Base-by-base conservation (phyloP, 2,888 invertebrate genomes). In the Drosophila anomalata region DNA sequence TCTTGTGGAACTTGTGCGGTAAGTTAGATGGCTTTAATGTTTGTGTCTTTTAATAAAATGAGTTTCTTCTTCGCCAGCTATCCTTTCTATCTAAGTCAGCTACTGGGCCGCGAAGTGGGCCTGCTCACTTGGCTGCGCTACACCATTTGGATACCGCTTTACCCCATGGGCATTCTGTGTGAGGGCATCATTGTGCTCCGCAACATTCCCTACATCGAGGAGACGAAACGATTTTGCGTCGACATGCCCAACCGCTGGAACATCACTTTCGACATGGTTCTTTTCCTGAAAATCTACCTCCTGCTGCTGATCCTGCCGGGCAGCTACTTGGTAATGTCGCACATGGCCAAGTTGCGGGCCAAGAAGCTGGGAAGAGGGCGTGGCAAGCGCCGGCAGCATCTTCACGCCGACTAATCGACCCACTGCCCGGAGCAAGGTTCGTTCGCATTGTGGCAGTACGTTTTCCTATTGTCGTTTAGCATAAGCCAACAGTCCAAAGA, bases 41-140 rank as follows among this genome's bases (percentile, higher is more conserved):
- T 2, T n/a, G 36, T 7, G 7, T 17, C 20, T 20, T 42, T 5
- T 20, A 20, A 42, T 39, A 14, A 14, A 14, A 17, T 7, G 5
- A 50, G 3, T 29, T 26, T 31, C 14, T 39, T 36, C 22, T 7
- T 48, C 92, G 93, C 17, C 90, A 97, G 98, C 84, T 99, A 98
- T 92, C 98, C 98, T 0, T 99, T 95, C 92, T 99, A 99, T 92
- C 95, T 98, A 89, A 93, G 95, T 0, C 95, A 96, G 85, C 92
- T 97, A 0, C 94, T 97, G 86, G 95, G 96, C 63, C 94, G 94
- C 26, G 95, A 97, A 66, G 93, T 96, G 33, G 93, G 94, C 48
- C 85, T 96, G 3, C 91, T 99, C 8, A 98, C 97, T 0, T 99
- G 98, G 98, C 92, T 99, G 2, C 94, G 99, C 14, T 98, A 99